Base-by-base conservation (phyloP, 2,888 invertebrate genomes). In the Acrobasis consociella region DNA sequence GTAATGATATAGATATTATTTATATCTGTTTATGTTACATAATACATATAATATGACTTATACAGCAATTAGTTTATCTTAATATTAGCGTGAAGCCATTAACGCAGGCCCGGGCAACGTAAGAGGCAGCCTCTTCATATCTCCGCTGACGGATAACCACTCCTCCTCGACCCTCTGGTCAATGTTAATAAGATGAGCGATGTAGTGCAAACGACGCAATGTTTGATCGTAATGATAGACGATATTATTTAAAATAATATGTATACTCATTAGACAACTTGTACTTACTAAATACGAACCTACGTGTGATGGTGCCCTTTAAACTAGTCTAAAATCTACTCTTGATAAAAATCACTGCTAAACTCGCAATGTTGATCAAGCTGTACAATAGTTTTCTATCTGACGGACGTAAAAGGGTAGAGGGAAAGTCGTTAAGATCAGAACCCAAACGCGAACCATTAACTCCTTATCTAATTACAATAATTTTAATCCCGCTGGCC, bases 61-160 rank as follows among this genome's bases (percentile, higher is more conserved):
- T 39, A 39, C 39, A 3, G 39, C 10, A 9, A 39, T 39, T 1
- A 39, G 39, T 39, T 39, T 10, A 39, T 39, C 39, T 39, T 39
- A 2, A 22, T 22, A 39, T 39, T 39, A 39, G 39, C 77, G 75
- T 72, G 71, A 73, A 77, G 74, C 78, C 77, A 82, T 86, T 85
- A 86, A 77, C 78, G 49, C 62, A 61, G 62, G 63, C 64, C 66
- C 64, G 39, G 1, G 39, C 10, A 7, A 5, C 9, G 39, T 10
- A 52, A 65, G 64, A 66, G 62, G 67, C 39, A 10, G 39, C 39
- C 39, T 39, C 39, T 39, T 39, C 39, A 39, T 39, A 39, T 39
- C 9, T 39, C 39, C 22, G 39, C 39, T 39, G 39, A 39, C 39
- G 39, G 39, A 22, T 22, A 22, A 22, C 1, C n/a, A n/a, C 22